Evolutionary conservation across 2,888 invertebrate species (phyloP), one percentile per base, ranked within the genome.

Genomic region (Morpho achilles): DNA sequence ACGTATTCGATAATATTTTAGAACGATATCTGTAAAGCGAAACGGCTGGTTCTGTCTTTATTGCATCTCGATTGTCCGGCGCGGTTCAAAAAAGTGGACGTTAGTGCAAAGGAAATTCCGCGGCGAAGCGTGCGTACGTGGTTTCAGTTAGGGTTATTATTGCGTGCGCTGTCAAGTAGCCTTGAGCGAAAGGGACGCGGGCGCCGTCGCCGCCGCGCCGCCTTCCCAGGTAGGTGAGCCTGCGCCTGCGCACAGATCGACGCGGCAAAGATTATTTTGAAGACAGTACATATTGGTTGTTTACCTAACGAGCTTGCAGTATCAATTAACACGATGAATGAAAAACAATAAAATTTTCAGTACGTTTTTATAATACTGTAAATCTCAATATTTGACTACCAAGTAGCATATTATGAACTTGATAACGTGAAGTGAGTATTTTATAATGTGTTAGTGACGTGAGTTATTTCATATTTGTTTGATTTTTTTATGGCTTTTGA

Each of bases 111-210:
- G 61, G 61, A 70, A 65, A 66, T 59, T 66, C 55, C 61, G 56
- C 64, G 62, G 40, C 32, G 8, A 22, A n/a, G 8, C 32, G 53
- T 56, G 51, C 52, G 58, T 46, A 39, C 6, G 9, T 0, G 22
- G 8, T 45, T 39, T 23, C 0, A 2, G 32, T 75, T 78, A 67
- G 76, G 75, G 65, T 68, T 67, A 69, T 62, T 70, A 69, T 79
- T 50, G 76, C 58, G 56, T 75, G 75, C 58, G 64, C 56, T 57
- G 16, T 22, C 60, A 23, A 49, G 62, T 77, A 81, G 78, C 85
- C 86, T 85, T 87, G 87, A 76, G 82, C 79, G 85, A 85, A 85
- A 84, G 87, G 85, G 82, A 85, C 85, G 83, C 80, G 76, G 16
- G 73, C 70, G 67, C 69, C 69, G 66, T 68, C 69, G 67, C 68